A percentile compares a stretch with the other conserved stretches of the same genome.
Evolutionary conservation across 1,140 invertebrate species (phyloP).

Genomic region (Solenopsis invicta): DNA sequence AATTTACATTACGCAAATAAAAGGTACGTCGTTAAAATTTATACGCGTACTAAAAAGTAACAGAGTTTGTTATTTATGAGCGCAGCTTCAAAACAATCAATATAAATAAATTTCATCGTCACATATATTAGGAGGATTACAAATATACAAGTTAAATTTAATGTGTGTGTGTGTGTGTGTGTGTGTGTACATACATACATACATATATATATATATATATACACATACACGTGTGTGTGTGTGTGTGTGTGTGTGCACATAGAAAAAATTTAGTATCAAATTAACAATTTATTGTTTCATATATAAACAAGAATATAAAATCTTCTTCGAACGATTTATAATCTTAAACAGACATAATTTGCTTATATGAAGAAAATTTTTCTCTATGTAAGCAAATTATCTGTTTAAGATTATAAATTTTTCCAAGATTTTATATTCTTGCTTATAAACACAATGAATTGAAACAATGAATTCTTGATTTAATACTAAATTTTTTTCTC

Average conservation of each 20-base stretch:
- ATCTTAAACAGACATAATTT: too few relatives aligned
- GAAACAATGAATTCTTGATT: too few relatives aligned
- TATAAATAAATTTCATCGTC: conserved; percentile 54
- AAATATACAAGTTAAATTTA: conserved; percentile 52
- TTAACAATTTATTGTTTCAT: too few relatives aligned
- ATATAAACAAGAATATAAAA: too few relatives aligned
- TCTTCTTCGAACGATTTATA: too few relatives aligned
- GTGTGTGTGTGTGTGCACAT: neutral
- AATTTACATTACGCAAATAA: conserved; percentile 40
- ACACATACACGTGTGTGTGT: neutral
- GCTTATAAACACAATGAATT: too few relatives aligned
- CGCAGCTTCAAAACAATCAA: conserved; percentile 23
- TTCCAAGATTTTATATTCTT: too few relatives aligned
- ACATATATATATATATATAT: neutral
- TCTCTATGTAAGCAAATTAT: too few relatives aligned
- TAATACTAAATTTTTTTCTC: too few relatives aligned
- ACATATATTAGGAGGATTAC: conserved; percentile 28
- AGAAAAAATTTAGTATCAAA: too few relatives aligned
- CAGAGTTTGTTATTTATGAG: conserved; percentile 39
- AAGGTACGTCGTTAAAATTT: conserved; percentile 46
- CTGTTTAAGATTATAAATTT: too few relatives aligned
- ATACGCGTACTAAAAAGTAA: conserved; percentile 19
- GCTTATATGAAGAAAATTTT: too few relatives aligned
- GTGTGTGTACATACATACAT: neutral
- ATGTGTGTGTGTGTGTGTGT: neutral